phyloP scores from a whole-genome alignment of 2,797 vertebrate species.

The Eulemur rubriventer region DNA sequence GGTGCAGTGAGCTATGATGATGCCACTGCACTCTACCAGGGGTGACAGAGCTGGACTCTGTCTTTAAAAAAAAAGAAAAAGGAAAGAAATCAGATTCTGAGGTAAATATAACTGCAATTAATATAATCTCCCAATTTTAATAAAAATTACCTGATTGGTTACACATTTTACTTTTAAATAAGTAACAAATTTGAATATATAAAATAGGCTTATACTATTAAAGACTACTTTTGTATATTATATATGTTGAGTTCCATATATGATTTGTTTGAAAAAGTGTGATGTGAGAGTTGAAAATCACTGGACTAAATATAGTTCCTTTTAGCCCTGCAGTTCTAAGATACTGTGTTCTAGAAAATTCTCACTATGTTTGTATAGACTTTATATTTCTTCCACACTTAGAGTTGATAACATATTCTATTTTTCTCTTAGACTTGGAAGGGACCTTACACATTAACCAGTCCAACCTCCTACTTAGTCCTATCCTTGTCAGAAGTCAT shows the following conservation, averaged over 20 bases:
- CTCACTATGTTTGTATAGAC: background rate
- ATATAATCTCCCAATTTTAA: slow-evolving; percentile 12
- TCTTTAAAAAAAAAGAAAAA: no score
- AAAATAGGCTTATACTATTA: slow-evolving; percentile 15
- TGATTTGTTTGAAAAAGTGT: background rate
- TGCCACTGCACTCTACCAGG: no score
- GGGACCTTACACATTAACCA: background rate
- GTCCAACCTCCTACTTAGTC: background rate
- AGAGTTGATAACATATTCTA: background rate
- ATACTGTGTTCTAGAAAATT: background rate
- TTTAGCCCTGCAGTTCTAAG: background rate
- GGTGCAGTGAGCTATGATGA: no score
- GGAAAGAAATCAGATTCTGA: background rate
- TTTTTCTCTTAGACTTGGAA: slow-evolving; percentile 34
- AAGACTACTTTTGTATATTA: background rate
- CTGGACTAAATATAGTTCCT: background rate
- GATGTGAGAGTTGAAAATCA: background rate
- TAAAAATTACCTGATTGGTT: slow-evolving; percentile 15
- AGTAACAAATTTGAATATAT: slow-evolving; percentile 9
- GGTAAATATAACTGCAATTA: background rate
- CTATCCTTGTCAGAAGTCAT: background rate
- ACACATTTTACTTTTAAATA: slow-evolving; percentile 49
- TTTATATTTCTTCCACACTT: background rate
- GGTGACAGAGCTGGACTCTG: no score
- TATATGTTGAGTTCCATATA: background rate